A percentile compares a stretch with the other conserved stretches of the same genome.
phyloP scores from a whole-genome alignment of 2,113 vertebrate genomes.

The Penelope pileata region DNA sequence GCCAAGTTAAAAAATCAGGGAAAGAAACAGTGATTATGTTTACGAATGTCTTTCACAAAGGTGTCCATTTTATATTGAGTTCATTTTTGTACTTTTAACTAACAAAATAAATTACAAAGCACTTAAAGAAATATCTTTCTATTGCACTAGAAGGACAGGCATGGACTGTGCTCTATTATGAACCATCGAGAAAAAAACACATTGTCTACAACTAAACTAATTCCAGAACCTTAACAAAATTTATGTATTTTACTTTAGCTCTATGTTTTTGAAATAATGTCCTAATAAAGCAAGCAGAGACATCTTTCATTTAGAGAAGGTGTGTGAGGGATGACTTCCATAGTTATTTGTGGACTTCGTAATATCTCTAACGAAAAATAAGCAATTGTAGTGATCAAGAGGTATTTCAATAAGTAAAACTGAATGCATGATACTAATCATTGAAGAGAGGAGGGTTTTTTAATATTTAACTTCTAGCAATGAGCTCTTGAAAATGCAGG shows the following conservation, averaged over 20 bases:
- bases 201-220: neutral
- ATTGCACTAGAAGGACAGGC: neutral
- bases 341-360: neutral
- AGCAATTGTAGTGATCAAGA: neutral
- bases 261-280: neutral
- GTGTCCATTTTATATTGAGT: neutral
- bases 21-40: neutral
- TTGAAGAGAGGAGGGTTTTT: neutral
- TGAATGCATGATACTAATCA: neutral
- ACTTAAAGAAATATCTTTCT: neutral
- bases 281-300: neutral
- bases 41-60: neutral
- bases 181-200: neutral
- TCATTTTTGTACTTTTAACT: neutral
- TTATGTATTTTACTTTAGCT: neutral
- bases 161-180: neutral
- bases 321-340: neutral
- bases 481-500: neutral
- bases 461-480: neutral
- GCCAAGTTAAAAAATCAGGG: accelerated
- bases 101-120: accelerated
- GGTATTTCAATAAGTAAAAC: neutral
- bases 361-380: neutral
- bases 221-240: neutral
- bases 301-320: neutral